Conservation (phyloP, 1,140 invertebrate genomes). For the Catajapyx aquilonaris region DNA sequence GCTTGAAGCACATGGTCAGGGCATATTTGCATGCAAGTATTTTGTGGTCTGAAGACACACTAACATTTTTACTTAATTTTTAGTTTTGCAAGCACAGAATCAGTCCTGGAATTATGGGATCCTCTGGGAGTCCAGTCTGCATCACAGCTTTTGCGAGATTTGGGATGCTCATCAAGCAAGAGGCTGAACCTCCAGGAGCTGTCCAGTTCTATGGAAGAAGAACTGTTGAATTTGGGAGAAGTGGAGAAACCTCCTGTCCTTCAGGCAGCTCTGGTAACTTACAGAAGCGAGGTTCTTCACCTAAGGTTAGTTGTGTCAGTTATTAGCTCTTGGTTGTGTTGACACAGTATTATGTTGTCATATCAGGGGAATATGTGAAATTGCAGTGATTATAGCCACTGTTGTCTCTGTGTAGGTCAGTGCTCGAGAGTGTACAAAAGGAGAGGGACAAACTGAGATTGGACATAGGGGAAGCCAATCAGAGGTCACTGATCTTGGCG, state of each 20-base stretch:
- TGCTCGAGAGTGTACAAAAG: slow-evolving; percentile 37
- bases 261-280: slow-evolving; percentile 31
- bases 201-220: slow-evolving; percentile 48
- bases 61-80: too few relatives aligned
- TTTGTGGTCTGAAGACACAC: too few relatives aligned
- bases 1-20: too few relatives aligned
- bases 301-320: slow-evolving; percentile 22
- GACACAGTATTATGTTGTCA: background rate
- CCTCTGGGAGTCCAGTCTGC: slow-evolving; percentile 38
- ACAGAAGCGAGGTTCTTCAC: slow-evolving; percentile 33
- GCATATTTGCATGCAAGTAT: too few relatives aligned
- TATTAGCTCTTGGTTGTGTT: slow-evolving; percentile 5
- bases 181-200: slow-evolving; percentile 43
- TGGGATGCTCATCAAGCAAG: slow-evolving; percentile 35
- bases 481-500: slow-evolving; percentile 50
- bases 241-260: slow-evolving; percentile 26
- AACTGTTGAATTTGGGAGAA: slow-evolving; percentile 32
- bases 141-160: slow-evolving; percentile 34
- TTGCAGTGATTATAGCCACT: background rate
- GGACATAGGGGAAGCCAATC: slow-evolving; percentile 59
- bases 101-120: slow-evolving; percentile 49
- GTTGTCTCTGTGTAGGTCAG: slow-evolving; percentile 18
- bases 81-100: slow-evolving; percentile 23
- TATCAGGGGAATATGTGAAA: background rate
- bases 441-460: slow-evolving; percentile 52